Evolutionary conservation across 2,113 vertebrate species (phyloP), one percentile per base, ranked within the genome.

Genomic region (Ariopsis seemanni): DNA sequence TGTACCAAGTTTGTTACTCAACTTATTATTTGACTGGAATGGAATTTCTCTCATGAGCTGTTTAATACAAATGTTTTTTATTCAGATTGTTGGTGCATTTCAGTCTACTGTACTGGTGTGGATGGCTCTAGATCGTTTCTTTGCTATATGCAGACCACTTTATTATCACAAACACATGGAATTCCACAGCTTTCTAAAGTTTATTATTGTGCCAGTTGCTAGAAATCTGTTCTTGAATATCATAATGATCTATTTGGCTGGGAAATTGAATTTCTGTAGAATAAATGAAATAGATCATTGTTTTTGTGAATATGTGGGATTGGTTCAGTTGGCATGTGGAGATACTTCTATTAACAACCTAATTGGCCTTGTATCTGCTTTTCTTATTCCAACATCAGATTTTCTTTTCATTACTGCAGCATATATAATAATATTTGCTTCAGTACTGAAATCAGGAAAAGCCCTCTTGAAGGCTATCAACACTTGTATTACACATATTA

Each of bases 251-350:
- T 52, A 20, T 3, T 62, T 84, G 22, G 20, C 77, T 25, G 78
- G 79, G n/a, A 79, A 71, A 10, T 72, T 90, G 1, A 55, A 34
- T 53, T 93, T 92, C 85, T 94, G 94, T 86, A 42, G 1, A 72
- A 93, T 93, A 5, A 57, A 91, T 0, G 2, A 90, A 22, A 91
- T 93, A 87, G 63, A 69, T n/a, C 91, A 93, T 81, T 92, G 91
- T 67, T 93, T 91, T 27, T 92, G 92, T 86, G 93, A 94, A 69
- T 92, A 93, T 79, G 91, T 91, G 91, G 93, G 91, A n/a, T 89
- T 93, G 27, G 91, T 93, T 89, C 93, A 90, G 65, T 84, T 94
- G 77, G 92, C 91, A 52, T 93, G 93, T 11, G 93, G 90, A 15
- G 90, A 93, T 27, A 71, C 88, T 7, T 89, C 90, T 11, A 84